Evolutionary conservation across 2,113 vertebrate genomes (phyloP).

Genomic region (Crotalus tigris): DNA sequence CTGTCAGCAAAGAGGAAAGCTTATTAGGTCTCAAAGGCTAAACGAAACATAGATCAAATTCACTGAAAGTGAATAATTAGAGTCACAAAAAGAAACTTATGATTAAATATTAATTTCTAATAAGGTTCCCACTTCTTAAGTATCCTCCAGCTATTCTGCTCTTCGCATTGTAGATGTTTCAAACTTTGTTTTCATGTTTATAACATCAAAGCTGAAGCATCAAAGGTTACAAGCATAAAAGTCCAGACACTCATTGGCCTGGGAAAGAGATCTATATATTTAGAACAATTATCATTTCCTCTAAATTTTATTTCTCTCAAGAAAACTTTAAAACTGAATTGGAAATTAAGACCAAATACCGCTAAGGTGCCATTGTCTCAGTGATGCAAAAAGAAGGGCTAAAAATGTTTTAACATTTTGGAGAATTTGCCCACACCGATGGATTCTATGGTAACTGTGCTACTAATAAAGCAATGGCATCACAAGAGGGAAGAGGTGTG

Average conservation of each 20-base stretch:
- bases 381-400: neutral
- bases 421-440: neutral
- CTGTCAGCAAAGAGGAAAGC: constrained; percentile 23
- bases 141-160: neutral
- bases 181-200: neutral
- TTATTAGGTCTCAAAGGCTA: neutral
- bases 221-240: neutral
- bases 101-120: neutral
- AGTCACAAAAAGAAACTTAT: neutral
- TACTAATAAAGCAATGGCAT: neutral
- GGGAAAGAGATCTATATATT: neutral
- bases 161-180: neutral
- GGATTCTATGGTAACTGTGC: neutral
- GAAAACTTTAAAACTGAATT: neutral
- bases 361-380: neutral
- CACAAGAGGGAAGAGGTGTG: neutral
- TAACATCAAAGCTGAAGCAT: neutral
- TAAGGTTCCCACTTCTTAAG: no score
- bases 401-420: neutral
- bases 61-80: neutral
- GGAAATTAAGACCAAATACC: neutral
- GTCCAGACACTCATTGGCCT: neutral
- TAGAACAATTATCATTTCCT: neutral
- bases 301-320: neutral
- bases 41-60: neutral